phyloP scores from a whole-genome alignment of 2,888 invertebrate species.

The Nomada goodeniana region DNA sequence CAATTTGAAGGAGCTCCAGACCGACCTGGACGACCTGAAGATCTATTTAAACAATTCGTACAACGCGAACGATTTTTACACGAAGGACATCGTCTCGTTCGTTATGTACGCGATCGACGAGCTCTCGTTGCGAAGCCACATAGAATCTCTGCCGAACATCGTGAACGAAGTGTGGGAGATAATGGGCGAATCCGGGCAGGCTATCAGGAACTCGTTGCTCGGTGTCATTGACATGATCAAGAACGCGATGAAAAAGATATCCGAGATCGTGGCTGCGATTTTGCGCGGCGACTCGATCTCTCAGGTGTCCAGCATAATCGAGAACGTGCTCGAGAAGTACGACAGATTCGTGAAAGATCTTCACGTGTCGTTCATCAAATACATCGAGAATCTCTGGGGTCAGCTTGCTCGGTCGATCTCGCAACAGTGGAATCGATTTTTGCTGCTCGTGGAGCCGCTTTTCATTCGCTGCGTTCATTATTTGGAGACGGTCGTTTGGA shows the following conservation, averaged over 20 bases:
- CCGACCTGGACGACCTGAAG: slow-evolving; percentile 90
- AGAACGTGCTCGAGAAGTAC: slow-evolving; percentile 90
- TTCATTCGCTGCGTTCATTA: slow-evolving; percentile 92
- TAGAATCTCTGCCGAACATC: slow-evolving; percentile 92
- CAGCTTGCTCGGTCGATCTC: slow-evolving; percentile 88
- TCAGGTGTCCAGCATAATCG: slow-evolving; percentile 89
- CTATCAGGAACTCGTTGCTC: slow-evolving; percentile 90
- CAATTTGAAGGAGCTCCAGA: slow-evolving; percentile 89
- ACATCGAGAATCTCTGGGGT: slow-evolving; percentile 91
- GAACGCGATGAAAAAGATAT: slow-evolving; percentile 89
- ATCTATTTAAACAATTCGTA: slow-evolving; percentile 91
- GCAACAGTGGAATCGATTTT: slow-evolving; percentile 90
- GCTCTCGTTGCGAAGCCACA: slow-evolving; percentile 90
- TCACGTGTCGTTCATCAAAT: slow-evolving; percentile 89
- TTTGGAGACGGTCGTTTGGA: slow-evolving; percentile 90
- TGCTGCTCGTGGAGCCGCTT: slow-evolving; percentile 91
- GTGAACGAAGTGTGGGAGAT: slow-evolving; percentile 93
- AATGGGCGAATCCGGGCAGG: slow-evolving; percentile 93
- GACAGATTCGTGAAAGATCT: slow-evolving; percentile 92
- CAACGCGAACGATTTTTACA: slow-evolving; percentile 92
- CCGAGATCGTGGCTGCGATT: slow-evolving; percentile 89
- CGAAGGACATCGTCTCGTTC: slow-evolving; percentile 90
- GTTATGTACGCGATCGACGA: slow-evolving; percentile 91
- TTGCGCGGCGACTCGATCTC: slow-evolving; percentile 91
- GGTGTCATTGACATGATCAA: slow-evolving; percentile 91